Base-by-base conservation (phyloP, 2,888 invertebrate genomes). In the Unio pictorum region DNA sequence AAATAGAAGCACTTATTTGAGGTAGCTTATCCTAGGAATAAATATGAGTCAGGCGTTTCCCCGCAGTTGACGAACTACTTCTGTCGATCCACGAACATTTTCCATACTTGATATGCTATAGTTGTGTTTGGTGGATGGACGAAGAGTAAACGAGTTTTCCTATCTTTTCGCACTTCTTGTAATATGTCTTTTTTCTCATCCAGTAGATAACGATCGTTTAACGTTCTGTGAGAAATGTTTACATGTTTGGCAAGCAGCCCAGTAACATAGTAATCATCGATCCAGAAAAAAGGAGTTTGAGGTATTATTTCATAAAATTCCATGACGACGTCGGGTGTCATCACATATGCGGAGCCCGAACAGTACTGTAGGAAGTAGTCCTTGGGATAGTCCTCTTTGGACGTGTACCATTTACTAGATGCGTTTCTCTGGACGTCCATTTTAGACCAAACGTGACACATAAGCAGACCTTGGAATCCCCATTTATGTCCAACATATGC, bases 191-290 rank as follows among this genome's bases (percentile, higher is more conserved):
- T 64, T 1, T 60, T 67, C 63, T 77, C 75, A 64, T 85, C 80
- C 1, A 89, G 78, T 7, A 80, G 65, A 72, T 88, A 89, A 23
- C 84, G 80, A 26, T 79, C 71, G 78, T 87, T 88, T 59, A 85
- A 76, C 23, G 80, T 79, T 34, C 70, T 73, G 55, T 84, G 83
- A 20, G 77, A 72, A 30, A 86, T 74, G 28, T 80, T 78, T 45
- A 86, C 67, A 30, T 73, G 79, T 55, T 81, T 74, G 2, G 87
- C 85, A 20, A 96, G 90, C 67, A 95, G 91, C 1, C 97, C 97
- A 0, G 96, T 96, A 0, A 97, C 91, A 88, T 94, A 94, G 62
- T 95, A 94, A 88, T 97, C 97, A 86, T 97, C 97, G 72, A 97
- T 95, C 96, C 96, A 97, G 90, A 97, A 96, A 82, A 94, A 95